Conservation (phyloP, 2,888 invertebrate genomes). For the Acleris cristana region DNA sequence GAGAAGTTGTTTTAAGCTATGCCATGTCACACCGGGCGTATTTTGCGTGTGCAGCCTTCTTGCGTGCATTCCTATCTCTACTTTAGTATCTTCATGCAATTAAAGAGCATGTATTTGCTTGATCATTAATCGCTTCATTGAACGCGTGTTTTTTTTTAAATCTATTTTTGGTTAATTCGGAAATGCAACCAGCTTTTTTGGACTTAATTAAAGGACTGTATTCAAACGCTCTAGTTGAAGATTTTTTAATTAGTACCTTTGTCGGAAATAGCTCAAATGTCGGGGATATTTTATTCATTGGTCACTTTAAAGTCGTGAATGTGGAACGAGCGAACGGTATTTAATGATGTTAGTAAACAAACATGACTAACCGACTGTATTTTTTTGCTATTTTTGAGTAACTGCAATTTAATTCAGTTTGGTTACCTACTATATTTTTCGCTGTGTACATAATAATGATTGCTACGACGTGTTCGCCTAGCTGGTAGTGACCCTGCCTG, state of each 20-base stretch:
- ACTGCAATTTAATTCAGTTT: too few species aligned
- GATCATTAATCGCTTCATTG: slow-evolving; percentile 38
- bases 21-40: slow-evolving; percentile 57
- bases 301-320: background rate
- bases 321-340: too few species aligned
- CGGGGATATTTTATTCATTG: background rate
- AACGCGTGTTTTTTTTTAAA: slow-evolving; percentile 8
- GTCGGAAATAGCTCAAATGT: slow-evolving; percentile 22
- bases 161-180: slow-evolving; percentile 17
- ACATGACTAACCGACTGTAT: too few species aligned
- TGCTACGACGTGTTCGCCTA: too few species aligned
- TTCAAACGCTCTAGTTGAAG: slow-evolving; percentile 15
- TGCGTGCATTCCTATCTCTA: slow-evolving; percentile 37
- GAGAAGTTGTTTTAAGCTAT: slow-evolving; percentile 17
- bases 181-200: slow-evolving; percentile 25
- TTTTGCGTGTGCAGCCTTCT: slow-evolving; percentile 49
- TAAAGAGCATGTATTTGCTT: slow-evolving; percentile 36
- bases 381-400: too few species aligned
- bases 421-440: too few species aligned
- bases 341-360: too few species aligned
- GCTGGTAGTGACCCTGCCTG: too few species aligned
- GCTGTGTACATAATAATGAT: too few species aligned
- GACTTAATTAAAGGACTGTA: slow-evolving; percentile 1
- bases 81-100: slow-evolving; percentile 31
- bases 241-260: slow-evolving; percentile 25